Conservation (phyloP, 2,797 vertebrate species). For the Tangara arthus region DNA sequence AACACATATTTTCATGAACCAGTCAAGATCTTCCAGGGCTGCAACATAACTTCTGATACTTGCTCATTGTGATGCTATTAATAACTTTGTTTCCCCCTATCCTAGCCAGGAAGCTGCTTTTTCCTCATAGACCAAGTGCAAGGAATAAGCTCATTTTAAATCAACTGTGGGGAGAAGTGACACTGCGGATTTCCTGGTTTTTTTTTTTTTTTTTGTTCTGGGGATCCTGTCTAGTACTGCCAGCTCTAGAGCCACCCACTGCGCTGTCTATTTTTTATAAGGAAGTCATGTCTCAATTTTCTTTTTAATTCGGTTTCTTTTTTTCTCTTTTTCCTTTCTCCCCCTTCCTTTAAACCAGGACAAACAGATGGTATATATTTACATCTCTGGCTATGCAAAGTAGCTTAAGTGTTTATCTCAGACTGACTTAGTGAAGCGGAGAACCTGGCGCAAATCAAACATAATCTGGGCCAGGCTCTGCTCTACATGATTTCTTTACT, state of each 20-base stretch:
- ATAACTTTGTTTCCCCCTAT: slow-evolving; percentile 25
- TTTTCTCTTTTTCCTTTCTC: rapidly evolving
- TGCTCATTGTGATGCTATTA: slow-evolving; percentile 54
- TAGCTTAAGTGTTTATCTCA: neutral
- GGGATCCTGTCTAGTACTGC: slow-evolving; percentile 35
- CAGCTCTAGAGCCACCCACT: slow-evolving; percentile 4
- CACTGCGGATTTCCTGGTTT: slow-evolving; percentile 33
- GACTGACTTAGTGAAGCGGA: neutral
- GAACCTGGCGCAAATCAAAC: neutral
- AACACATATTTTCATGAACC: slow-evolving; percentile 22
- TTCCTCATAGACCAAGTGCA: slow-evolving; percentile 31
- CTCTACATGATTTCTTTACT: neutral
- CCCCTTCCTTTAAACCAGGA: neutral
- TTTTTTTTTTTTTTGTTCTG: neutral
- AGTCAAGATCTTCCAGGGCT: slow-evolving; percentile 43
- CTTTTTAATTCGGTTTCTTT: neutral
- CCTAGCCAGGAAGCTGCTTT: slow-evolving; percentile 38
- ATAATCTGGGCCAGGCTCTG: neutral
- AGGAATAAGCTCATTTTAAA: slow-evolving; percentile 43
- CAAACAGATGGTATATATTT: neutral
- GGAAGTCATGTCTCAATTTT: neutral
- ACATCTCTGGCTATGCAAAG: neutral
- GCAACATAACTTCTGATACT: slow-evolving; percentile 33
- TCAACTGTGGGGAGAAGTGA: slow-evolving; percentile 16
- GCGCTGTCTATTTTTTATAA: slow-evolving; percentile 13